A percentile compares a stretch with the other conserved stretches of the same genome.
phyloP scores from a whole-genome alignment of 35 echinoderm and acorn worm genomes.

The Apostichopus parvimensis region DNA sequence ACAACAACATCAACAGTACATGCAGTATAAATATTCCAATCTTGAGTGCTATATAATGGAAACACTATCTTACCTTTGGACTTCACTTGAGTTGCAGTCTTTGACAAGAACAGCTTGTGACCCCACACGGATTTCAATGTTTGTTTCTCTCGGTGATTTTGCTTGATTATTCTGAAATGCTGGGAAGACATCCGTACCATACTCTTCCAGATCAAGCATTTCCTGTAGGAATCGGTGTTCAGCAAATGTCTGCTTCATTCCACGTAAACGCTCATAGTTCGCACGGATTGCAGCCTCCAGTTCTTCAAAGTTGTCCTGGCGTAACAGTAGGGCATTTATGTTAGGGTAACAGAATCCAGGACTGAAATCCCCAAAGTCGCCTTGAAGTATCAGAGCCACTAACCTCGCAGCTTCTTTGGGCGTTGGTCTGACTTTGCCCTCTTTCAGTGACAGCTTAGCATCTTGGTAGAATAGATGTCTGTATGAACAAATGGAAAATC shows the following conservation, averaged over 20 bases:
- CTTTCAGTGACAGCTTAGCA: constrained; percentile 60
- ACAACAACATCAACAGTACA: too few relatives aligned
- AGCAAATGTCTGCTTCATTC: constrained; percentile 65
- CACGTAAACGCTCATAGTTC: constrained; percentile 67
- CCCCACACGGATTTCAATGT: constrained; percentile 60
- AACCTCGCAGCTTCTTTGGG: constrained; percentile 72
- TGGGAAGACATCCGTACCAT: constrained; percentile 69
- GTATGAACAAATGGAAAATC: constrained; percentile 27
- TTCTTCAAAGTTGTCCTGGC: constrained; percentile 44
- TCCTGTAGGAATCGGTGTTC: constrained; percentile 63
- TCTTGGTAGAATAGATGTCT: constrained; percentile 87
- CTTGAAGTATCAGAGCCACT: constrained; percentile 69
- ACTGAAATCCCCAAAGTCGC: constrained; percentile 68
- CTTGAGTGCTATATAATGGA: neutral
- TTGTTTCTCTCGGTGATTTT: constrained; percentile 42
- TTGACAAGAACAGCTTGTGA: constrained; percentile 60
- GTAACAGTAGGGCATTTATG: constrained; percentile 45
- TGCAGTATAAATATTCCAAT: neutral
- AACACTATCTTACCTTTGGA: constrained; percentile 46
- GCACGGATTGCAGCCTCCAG: constrained; percentile 52
- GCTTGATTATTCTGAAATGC: constrained; percentile 39
- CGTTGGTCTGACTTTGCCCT: constrained; percentile 63
- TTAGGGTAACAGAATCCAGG: constrained; percentile 28
- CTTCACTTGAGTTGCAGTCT: constrained; percentile 16
- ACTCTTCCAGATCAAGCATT: constrained; percentile 57